Evolutionary conservation across 92 coral and sea anemone genomes (phyloP), one percentile per base, ranked within the genome.

Genomic region (Epizoanthus scotinus): DNA sequence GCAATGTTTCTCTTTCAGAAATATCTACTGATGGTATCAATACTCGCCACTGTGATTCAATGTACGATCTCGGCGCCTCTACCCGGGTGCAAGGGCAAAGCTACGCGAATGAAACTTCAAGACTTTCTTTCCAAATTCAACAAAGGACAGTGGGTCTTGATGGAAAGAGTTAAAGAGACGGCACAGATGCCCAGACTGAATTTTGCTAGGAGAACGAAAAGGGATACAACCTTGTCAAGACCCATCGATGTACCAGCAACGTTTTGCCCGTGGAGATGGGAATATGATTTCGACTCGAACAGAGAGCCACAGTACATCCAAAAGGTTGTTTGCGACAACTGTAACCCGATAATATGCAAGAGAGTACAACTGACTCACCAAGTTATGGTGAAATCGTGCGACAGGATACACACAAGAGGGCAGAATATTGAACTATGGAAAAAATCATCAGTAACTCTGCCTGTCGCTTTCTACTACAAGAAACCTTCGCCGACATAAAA

Each of bases 251-350:
- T 75, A 34, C 56, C 36, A 58, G 60, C 81, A 8, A 75, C 81
- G 3, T 40, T 34, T 34, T 75, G 81, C 17, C 81, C 81, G 22
- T 75, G 81, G 81, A 75, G 81, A 75, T 75, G 81, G 81, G 81
- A 75, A 38, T 75, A 75, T n/a, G 81, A 75, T 12, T 75, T 59
- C 27, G 81, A 75, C 31, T 17, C n/a, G 15, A 75, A 75, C 27
- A 75, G 81, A 22, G 81, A 75, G 8, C 81, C 81, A 1, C 81
- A 75, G 21, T 58, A 31, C 61, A 56, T 75, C 21, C 81, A 56
- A 21, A 15, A 57, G 21, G 81, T 68, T 14, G n/a, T 75, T 15
- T 75, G 68, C 21, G 40, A 58, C 20, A 75, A 75, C 81, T 75
- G 67, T n/a, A 75, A 75, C 52, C 22, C 20, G 20, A 47, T n/a